phyloP scores from a whole-genome alignment of 2,113 vertebrate genomes.

The Neopipo cinnamomea region DNA sequence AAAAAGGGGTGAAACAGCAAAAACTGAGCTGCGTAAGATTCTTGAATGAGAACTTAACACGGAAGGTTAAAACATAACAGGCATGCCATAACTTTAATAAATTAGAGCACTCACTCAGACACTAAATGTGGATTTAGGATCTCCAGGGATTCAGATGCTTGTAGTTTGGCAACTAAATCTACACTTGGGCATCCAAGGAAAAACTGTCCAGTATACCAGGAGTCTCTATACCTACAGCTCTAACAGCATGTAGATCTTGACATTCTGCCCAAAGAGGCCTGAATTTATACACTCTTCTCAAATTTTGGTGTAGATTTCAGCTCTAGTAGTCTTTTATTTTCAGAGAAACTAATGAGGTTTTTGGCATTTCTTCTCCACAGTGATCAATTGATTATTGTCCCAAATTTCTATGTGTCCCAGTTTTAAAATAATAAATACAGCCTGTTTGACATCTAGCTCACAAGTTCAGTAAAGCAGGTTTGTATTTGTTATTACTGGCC shows the following conservation, averaged over 20 bases:
- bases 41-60: not conserved
- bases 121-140: constrained; percentile 27
- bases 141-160: not conserved
- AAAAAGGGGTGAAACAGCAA: constrained; percentile 16
- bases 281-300: not conserved
- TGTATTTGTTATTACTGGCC: not conserved
- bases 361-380: not conserved
- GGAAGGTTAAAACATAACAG: not conserved
- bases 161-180: not conserved
- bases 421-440: not conserved
- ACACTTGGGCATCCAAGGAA: not conserved
- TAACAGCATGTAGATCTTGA: not conserved
- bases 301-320: not conserved
- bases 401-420: not conserved
- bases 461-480: not conserved
- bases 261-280: not conserved
- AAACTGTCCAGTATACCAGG: not conserved
- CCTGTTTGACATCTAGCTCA: not conserved
- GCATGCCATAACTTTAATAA: not conserved
- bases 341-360: not conserved
- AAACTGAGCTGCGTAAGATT: not conserved
- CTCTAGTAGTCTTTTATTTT: not conserved
- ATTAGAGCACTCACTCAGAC: not conserved
- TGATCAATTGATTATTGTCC: not conserved
- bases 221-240: not conserved